phyloP scores from a whole-genome alignment of 2,888 invertebrate genomes.

The Lithophane leautieri region DNA sequence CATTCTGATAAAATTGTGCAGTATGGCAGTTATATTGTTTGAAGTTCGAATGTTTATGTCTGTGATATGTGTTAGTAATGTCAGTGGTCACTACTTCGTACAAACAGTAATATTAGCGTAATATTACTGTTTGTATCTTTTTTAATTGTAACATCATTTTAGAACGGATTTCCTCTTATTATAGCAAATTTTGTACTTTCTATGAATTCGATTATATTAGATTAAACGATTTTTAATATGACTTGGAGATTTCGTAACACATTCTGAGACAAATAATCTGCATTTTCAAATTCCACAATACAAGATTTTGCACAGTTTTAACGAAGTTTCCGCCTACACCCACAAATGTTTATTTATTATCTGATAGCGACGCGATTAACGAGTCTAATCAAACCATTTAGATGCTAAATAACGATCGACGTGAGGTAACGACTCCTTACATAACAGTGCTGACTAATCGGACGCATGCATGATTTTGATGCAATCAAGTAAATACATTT shows the following conservation, averaged over 20 bases:
- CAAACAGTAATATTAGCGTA: too few species aligned
- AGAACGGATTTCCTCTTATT: slow-evolving; percentile 26
- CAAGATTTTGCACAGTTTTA: slow-evolving; percentile 30
- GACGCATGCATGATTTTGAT: slow-evolving; percentile 47
- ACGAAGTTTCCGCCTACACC: slow-evolving; percentile 39
- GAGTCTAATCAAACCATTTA: slow-evolving; percentile 46
- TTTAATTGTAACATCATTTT: slow-evolving; percentile 9
- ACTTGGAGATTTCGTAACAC: neutral
- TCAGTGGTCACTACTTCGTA: neutral
- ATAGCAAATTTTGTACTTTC: neutral
- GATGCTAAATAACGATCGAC: slow-evolving; percentile 51
- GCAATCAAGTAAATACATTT: slow-evolving; percentile 58
- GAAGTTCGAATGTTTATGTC: slow-evolving; percentile 51
- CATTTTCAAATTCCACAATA: slow-evolving; percentile 4
- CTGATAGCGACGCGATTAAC: slow-evolving; percentile 37
- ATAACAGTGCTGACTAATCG: slow-evolving; percentile 58
- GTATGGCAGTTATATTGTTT: slow-evolving; percentile 12
- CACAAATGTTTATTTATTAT: slow-evolving; percentile 38
- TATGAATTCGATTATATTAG: too few species aligned
- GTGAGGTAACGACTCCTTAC: slow-evolving; percentile 45
- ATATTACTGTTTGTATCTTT: neutral
- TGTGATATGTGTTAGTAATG: slow-evolving; percentile 21
- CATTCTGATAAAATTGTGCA: slow-evolving; percentile 35
- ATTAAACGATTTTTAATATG: too few species aligned
- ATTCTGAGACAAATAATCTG: neutral